Evolutionary conservation across 2,888 invertebrate species (phyloP).

Genomic region (Oscheius sp.): DNA sequence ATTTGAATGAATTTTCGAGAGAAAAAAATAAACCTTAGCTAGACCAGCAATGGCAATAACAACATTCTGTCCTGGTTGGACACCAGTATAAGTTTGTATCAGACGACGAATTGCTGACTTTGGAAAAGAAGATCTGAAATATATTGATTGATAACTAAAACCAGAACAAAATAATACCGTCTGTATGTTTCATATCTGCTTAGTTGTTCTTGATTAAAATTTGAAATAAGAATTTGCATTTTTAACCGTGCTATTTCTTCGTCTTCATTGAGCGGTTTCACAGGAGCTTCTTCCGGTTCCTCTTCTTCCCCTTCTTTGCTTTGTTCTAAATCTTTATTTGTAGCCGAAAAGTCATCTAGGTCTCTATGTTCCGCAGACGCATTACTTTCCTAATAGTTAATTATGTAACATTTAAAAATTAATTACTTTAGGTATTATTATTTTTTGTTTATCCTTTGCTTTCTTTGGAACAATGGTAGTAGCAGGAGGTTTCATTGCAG

Average conservation of each 20-base stretch:
- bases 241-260: constrained; percentile 56
- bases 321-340: neutral
- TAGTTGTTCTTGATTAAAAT: constrained; percentile 97
- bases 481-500: constrained; percentile 29
- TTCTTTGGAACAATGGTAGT: constrained; percentile 35
- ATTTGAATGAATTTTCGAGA: neutral
- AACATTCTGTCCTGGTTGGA: constrained; percentile 92
- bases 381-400: constrained; percentile 1
- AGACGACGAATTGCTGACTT: constrained; percentile 75
- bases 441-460: constrained; percentile 8
- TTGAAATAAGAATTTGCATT: constrained; percentile 86
- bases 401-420: neutral
- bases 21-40: constrained; percentile 79
- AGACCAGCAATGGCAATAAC: constrained; percentile 99
- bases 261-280: constrained; percentile 45
- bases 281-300: constrained; percentile 23
- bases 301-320: neutral
- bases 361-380: neutral
- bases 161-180: constrained; percentile 78
- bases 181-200: constrained; percentile 98
- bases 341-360: neutral
- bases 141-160: constrained; percentile 1
- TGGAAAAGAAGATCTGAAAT: constrained; percentile 52
- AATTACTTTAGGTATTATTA: constrained; percentile 21
- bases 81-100: constrained; percentile 97